These are phyloP conservation scores for Blomia tropicalis DNA, from an alignment of 2,888 invertebrate species.

Conservation along the genomic window DNA sequence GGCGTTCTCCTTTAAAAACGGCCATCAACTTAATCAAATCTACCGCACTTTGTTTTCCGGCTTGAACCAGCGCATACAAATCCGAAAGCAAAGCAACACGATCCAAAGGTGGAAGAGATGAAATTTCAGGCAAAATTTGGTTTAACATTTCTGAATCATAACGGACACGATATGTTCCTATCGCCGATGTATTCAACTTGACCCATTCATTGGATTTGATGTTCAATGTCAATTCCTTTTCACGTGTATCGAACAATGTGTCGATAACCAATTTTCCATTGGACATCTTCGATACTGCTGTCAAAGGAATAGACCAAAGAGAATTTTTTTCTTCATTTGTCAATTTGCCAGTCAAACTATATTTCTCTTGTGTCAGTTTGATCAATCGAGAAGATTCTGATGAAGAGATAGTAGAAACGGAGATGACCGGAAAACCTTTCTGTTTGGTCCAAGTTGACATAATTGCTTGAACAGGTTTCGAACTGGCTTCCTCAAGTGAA, in stretches of 20 bases:
- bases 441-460: slow-evolving; percentile 96
- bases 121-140: slow-evolving; percentile 59
- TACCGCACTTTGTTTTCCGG: slow-evolving; percentile 62
- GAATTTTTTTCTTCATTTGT: slow-evolving; percentile 33
- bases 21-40: slow-evolving; percentile 64
- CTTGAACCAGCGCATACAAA: slow-evolving; percentile 43
- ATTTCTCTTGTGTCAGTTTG: slow-evolving; percentile 62
- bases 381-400: slow-evolving; percentile 45
- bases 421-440: slow-evolving; percentile 79
- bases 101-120: slow-evolving; percentile 68
- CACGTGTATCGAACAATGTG: neutral
- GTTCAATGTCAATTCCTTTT: neutral
- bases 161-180: slow-evolving; percentile 77
- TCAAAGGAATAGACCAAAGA: slow-evolving; percentile 55
- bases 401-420: slow-evolving; percentile 33
- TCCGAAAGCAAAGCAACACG: slow-evolving; percentile 70
- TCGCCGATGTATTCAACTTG: slow-evolving; percentile 63
- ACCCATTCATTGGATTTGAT: slow-evolving; percentile 44
- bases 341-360: slow-evolving; percentile 54
- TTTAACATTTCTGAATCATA: slow-evolving; percentile 60
- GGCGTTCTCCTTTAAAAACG: slow-evolving; percentile 65
- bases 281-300: neutral
- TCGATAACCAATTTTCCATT: neutral
- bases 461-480: slow-evolving; percentile 70
- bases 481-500: slow-evolving; percentile 67